These are phyloP conservation scores for Megatriorchis doriae DNA, from an alignment of 2,113 vertebrate species.

Conservation along the genomic window DNA sequence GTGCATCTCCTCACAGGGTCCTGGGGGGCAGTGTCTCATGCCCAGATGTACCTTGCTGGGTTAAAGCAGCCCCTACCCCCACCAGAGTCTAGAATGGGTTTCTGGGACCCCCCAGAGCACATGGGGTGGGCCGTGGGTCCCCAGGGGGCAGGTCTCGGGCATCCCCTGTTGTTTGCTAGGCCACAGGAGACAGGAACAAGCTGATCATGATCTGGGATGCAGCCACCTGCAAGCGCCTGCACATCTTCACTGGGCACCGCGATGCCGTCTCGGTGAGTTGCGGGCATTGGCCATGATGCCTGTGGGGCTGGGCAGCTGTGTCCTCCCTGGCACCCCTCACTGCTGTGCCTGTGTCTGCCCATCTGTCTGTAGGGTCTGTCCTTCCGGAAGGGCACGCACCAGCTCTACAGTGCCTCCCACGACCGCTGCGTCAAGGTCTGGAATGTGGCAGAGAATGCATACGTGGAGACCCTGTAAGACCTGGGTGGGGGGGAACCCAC, in stretches of 20 bases:
- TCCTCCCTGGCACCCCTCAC: rapidly evolving
- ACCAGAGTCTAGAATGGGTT: not conserved
- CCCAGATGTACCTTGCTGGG: not conserved
- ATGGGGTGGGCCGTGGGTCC: not conserved
- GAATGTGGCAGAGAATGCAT: conserved; percentile 93
- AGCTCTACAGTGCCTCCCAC: conserved; percentile 91
- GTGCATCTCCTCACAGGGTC: not conserved
- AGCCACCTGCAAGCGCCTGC: conserved; percentile 82
- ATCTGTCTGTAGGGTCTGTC: conserved; percentile 80
- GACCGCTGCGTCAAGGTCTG: conserved; percentile 95
- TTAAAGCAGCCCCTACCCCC: not conserved
- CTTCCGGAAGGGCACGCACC: conserved; percentile 88
- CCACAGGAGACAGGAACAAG: conserved; percentile 90
- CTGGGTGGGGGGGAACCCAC: rapidly evolving
- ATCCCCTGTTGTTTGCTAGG: conserved; percentile 67
- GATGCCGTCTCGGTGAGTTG: conserved; percentile 85
- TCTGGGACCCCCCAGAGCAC: not conserved
- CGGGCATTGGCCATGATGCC: rapidly evolving
- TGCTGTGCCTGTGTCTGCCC: rapidly evolving
- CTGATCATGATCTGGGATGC: conserved; percentile 94
- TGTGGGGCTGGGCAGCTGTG: rapidly evolving
- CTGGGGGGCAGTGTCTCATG: not conserved
- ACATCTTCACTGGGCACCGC: conserved; percentile 89
- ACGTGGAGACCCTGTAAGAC: conserved; percentile 93
- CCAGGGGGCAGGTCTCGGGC: not conserved